phyloP scores from a whole-genome alignment of 2,888 invertebrate genomes.

The Tenthredo notha region DNA sequence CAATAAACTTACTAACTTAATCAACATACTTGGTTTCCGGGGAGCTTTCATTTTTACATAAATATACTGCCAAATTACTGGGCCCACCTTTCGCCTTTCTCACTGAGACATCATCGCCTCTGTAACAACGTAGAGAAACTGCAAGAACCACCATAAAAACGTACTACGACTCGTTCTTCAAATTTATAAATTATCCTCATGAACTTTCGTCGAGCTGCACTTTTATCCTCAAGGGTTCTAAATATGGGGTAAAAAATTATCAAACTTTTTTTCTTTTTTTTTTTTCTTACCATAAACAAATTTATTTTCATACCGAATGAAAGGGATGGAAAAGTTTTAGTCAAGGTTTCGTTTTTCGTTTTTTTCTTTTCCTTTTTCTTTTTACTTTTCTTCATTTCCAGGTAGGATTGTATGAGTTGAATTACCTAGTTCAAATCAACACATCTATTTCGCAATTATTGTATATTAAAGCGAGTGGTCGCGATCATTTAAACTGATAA shows the following conservation, averaged over 20 bases:
- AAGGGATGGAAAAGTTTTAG: too few species aligned
- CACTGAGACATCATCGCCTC: background rate
- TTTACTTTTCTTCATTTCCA: too few species aligned
- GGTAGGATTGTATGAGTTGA: background rate
- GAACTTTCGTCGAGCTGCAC: background rate
- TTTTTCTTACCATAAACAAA: too few species aligned
- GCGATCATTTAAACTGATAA: background rate
- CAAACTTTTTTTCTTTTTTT: too few species aligned
- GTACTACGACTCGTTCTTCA: background rate
- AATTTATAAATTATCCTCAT: background rate
- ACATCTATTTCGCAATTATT: background rate
- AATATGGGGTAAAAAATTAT: too few species aligned
- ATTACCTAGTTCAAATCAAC: background rate
- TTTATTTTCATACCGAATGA: too few species aligned
- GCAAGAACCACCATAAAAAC: background rate
- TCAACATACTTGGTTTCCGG: slow-evolving; percentile 45
- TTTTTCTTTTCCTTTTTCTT: too few species aligned
- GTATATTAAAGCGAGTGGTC: background rate
- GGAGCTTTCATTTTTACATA: slow-evolving; percentile 43
- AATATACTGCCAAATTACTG: slow-evolving; percentile 26
- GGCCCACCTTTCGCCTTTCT: background rate
- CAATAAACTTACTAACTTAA: slow-evolving; percentile 23
- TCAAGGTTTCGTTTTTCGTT: too few species aligned
- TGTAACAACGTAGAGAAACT: background rate
- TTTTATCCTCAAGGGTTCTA: background rate